These are phyloP conservation scores for Schizopygopsis pylzovi DNA, from an alignment of 2,797 vertebrate species.

Conservation along the genomic window DNA sequence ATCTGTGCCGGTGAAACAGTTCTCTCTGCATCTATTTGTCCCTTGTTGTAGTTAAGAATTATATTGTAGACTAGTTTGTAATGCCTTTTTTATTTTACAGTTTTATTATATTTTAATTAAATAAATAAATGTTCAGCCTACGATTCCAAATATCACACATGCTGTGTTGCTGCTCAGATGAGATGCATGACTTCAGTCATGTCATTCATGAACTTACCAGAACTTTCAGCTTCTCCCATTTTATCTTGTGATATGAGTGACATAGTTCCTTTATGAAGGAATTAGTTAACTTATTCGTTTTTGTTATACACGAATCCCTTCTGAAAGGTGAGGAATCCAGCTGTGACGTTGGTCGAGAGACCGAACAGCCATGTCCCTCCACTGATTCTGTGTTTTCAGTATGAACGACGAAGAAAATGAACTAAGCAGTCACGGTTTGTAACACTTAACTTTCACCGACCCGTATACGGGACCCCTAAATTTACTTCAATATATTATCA, in stretches of 20 bases:
- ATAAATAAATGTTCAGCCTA: neutral
- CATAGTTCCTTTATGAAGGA: neutral
- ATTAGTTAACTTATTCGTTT: neutral
- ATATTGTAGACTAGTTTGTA: neutral
- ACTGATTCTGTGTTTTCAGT: neutral
- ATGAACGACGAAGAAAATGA: neutral
- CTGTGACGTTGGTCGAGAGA: neutral
- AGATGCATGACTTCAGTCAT: neutral
- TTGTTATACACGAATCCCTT: neutral
- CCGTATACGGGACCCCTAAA: no score
- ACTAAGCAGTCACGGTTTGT: neutral
- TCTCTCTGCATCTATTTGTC: neutral
- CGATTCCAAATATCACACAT: neutral
- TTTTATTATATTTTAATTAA: neutral
- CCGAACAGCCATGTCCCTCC: neutral
- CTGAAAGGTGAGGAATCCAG: neutral
- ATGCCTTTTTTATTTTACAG: neutral
- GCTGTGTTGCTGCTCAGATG: no score
- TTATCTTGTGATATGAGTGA: neutral
- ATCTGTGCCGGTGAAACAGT: neutral
- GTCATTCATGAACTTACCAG: neutral
- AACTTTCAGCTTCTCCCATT: neutral
- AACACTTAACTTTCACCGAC: no score
- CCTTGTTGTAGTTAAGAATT: neutral
- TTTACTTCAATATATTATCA: no score